Percentiles rank a stretch among this genome's conserved stretches.
phyloP scores from a whole-genome alignment of 2,113 vertebrate genomes.

The Ceyx melanurus region DNA sequence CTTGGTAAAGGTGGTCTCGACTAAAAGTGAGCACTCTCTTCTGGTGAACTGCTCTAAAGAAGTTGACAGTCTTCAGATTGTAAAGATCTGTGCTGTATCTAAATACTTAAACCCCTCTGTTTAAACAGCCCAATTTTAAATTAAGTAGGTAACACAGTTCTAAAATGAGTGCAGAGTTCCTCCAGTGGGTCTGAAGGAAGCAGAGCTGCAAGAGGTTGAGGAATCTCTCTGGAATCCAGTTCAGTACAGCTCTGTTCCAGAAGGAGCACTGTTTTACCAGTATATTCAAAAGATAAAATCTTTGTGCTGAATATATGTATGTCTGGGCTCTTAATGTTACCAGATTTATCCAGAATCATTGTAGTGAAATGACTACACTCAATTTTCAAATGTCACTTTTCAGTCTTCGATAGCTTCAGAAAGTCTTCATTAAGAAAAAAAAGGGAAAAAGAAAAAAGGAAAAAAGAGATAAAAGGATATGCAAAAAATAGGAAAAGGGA shows the following conservation, averaged over 20 bases:
- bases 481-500: background rate
- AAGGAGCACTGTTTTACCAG: background rate
- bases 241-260: background rate
- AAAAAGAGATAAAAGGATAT: background rate
- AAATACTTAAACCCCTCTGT: background rate
- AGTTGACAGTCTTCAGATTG: background rate
- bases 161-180: background rate
- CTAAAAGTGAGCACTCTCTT: background rate
- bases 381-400: background rate
- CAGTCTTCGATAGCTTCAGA: background rate
- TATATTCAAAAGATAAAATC: background rate
- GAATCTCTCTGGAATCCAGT: background rate
- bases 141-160: background rate
- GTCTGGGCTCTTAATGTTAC: background rate
- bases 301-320: background rate
- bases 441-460: too few species aligned
- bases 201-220: background rate
- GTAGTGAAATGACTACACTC: background rate
- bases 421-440: background rate
- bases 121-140: background rate
- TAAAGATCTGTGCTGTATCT: background rate
- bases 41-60: background rate
- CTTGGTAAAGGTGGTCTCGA: background rate
- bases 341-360: background rate
- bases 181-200: background rate